phyloP scores from a whole-genome alignment of 1,140 invertebrate genomes.

The Eulimnadia texana region DNA sequence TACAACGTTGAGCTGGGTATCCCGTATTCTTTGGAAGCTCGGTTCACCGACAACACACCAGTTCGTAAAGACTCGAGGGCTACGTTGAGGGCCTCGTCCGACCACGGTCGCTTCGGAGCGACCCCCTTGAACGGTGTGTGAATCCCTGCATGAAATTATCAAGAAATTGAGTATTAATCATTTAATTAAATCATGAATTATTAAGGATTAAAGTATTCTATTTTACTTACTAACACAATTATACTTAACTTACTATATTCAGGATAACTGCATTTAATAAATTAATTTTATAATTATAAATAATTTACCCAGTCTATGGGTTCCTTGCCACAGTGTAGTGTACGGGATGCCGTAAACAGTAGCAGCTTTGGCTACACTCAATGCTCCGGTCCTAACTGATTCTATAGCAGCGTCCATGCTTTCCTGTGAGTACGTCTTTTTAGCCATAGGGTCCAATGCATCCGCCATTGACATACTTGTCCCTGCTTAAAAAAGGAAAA shows the following conservation, averaged over 20 bases:
- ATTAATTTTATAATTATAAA: too few species aligned
- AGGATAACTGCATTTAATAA: too few species aligned
- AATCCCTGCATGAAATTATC: constrained; percentile 33
- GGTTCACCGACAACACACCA: constrained; percentile 77
- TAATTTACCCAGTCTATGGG: constrained; percentile 48
- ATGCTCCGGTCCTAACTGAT: constrained; percentile 62
- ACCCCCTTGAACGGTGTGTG: constrained; percentile 64
- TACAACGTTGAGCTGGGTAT: constrained; percentile 78
- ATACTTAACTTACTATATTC: too few species aligned
- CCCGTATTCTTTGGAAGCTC: constrained; percentile 79
- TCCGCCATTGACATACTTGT: constrained; percentile 17
- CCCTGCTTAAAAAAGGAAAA: too few species aligned
- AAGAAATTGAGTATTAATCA: too few species aligned
- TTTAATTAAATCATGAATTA: too few species aligned
- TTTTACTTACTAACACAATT: too few species aligned
- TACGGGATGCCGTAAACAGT: constrained; percentile 74
- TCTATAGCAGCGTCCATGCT: constrained; percentile 77
- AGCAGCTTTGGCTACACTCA: constrained; percentile 69
- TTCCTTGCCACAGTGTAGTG: constrained; percentile 76
- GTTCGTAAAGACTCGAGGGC: constrained; percentile 63
- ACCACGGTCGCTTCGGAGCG: constrained; percentile 38
- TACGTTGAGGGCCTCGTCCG: constrained; percentile 61
- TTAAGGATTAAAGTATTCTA: too few species aligned
- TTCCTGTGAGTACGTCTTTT: constrained; percentile 68
- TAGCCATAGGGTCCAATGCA: constrained; percentile 14